These are phyloP conservation scores for Girardinus metallicus DNA, from an alignment of 2,797 vertebrate species.

Conservation along the genomic window DNA sequence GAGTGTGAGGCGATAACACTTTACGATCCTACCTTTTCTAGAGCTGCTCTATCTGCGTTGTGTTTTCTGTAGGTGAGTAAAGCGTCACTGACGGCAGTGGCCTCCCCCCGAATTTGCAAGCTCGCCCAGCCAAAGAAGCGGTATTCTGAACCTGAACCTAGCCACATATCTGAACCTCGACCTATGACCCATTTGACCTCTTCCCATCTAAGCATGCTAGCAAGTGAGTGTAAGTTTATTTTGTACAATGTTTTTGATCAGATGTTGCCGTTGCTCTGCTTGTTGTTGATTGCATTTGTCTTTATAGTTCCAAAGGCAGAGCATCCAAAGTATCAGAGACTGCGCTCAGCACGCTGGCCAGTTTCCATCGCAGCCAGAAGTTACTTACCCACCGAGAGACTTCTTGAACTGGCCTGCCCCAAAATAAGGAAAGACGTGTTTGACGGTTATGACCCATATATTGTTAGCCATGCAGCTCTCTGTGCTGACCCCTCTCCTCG, in stretches of 20 bases:
- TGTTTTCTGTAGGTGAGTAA: constrained; percentile 52
- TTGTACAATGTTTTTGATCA: background rate
- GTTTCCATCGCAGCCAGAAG: constrained; percentile 53
- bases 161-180: constrained; percentile 11
- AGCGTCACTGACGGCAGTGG: constrained; percentile 42
- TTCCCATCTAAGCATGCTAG: constrained; percentile 70
- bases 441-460: constrained; percentile 70
- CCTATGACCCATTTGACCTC: constrained; percentile 6
- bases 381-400: constrained; percentile 56
- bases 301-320: constrained; percentile 71
- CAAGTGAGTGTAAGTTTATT: constrained; percentile 60
- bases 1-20: no score
- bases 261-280: background rate
- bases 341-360: constrained; percentile 58
- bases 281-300: background rate
- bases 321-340: constrained; percentile 59
- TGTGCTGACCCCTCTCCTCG: constrained; percentile 68
- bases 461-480: constrained; percentile 56
- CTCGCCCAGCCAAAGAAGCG: constrained; percentile 69
- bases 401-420: constrained; percentile 70
- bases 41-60: background rate
- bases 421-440: constrained; percentile 65
- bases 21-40: background rate
- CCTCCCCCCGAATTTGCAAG: constrained; percentile 64
- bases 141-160: background rate